Evolutionary conservation across 2,113 vertebrate genomes (phyloP).

Genomic region (Xyrauchen texanus): DNA sequence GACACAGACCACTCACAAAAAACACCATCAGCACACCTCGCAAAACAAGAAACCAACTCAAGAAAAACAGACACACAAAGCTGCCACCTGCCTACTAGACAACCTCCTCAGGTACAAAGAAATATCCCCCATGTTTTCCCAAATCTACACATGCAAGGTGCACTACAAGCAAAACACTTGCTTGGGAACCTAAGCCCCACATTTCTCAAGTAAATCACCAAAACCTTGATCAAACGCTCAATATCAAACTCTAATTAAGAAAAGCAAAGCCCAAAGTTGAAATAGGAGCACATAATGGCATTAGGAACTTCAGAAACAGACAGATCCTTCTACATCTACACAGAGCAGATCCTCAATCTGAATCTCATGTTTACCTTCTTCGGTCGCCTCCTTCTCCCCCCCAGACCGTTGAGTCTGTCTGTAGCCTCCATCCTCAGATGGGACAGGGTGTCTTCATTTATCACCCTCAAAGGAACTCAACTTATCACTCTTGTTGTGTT

Average conservation of each 20-base stretch:
- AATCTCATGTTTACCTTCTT: constrained; percentile 83
- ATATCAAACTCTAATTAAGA: not conserved
- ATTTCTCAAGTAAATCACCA: no score
- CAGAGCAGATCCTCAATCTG: not conserved
- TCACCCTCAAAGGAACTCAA: constrained; percentile 33
- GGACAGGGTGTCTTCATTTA: constrained; percentile 78
- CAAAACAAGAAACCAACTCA: constrained; percentile 12
- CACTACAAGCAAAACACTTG: not conserved
- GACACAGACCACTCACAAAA: not conserved
- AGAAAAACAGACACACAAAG: not conserved
- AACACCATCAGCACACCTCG: not conserved
- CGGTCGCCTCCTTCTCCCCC: constrained; percentile 84
- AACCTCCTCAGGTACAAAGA: constrained; percentile 2
- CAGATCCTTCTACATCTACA: not conserved
- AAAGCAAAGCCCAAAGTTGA: not conserved
- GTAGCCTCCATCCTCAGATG: constrained; percentile 85
- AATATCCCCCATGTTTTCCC: no score
- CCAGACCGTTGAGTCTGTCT: constrained; percentile 85
- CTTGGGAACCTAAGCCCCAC: no score
- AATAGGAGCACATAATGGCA: not conserved
- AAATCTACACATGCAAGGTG: not conserved
- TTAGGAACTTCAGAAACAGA: not conserved
- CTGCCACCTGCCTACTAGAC: constrained; percentile 43
- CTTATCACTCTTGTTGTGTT: constrained; percentile 34
- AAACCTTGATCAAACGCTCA: not conserved